Conservation (phyloP, 2,113 vertebrate genomes). For the Lanius ludovicianus region DNA sequence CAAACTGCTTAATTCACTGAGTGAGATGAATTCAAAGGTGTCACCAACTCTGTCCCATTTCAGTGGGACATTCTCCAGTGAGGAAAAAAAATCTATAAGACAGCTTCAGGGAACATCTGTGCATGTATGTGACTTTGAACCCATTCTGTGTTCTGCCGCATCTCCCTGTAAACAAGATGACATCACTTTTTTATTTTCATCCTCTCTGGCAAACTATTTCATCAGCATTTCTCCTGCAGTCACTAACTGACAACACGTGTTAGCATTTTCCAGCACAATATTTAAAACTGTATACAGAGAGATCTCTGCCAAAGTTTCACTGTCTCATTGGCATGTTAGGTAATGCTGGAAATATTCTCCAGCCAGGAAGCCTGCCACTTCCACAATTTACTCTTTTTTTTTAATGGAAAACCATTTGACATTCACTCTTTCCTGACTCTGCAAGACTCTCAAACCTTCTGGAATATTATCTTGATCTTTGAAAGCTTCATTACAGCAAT, state of each 20-base stretch:
- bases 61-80: not conserved
- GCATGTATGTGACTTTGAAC: not conserved
- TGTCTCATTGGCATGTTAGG: not conserved
- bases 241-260: conserved; percentile 57
- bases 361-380: not conserved
- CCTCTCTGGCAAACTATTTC: conserved; percentile 32
- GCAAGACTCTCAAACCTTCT: not conserved
- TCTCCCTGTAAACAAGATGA: conserved; percentile 62
- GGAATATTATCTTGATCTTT: not conserved
- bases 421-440: not conserved
- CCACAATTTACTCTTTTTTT: not conserved
- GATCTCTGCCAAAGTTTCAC: not conserved
- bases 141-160: not conserved
- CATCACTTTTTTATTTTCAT: conserved; percentile 47
- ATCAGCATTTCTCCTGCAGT: conserved; percentile 18
- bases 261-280: conserved; percentile 42
- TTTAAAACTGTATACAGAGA: not conserved
- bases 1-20: not conserved
- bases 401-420: not conserved
- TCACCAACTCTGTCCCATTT: not conserved
- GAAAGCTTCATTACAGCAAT: not conserved
- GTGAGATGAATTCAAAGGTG: not conserved
- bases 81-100: not conserved
- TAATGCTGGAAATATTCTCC: not conserved
- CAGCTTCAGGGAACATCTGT: not conserved